Evolutionary conservation across 1,140 invertebrate species (phyloP), one percentile per base, ranked within the genome.

Genomic region (Berghia stephanieae): DNA sequence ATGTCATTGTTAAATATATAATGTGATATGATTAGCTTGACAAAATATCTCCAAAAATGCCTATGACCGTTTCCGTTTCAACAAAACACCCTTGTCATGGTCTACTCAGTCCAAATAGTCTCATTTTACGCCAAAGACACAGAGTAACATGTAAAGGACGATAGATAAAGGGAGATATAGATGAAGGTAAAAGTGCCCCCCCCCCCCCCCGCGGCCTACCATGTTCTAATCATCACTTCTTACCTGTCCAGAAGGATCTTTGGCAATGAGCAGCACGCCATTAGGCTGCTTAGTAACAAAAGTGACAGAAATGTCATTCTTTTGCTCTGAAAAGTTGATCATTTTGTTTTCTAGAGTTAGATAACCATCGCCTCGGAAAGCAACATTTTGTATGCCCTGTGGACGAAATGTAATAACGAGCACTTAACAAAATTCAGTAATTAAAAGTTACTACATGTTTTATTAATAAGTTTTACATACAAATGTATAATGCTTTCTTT

Each of bases 281-380:
- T 94, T 91, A 0, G 91, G 83, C 78, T 94, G 92, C 3, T 92
- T 88, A 0, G 95, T 95, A 75, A 93, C 91, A 87, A 97, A 96
- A 4, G 95, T 94, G 60, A 97, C 91, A 13, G 93, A 94, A 27
- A 96, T 90, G 31, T 91, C 63, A 91, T 80, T 83, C 21, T 91
- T 80, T 91, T 91, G 80, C 92, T 94, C 44, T 91, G 69, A 80
- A 18, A 96, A 85, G 0, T 38, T 44, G 16, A 76, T 43, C 92
- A 90, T 42, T 92, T 92, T 0, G 93, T 92, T 0, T 91, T 89
- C 73, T 95, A 89, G 87, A 38, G 96, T 94, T 27, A 96, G 89
- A 86, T 92, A 96, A 0, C 95, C 95, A 13, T 93, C 90, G 6
- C 95, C 95, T 85, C 80, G 79, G 75, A 96, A 95, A 76, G 93